Conservation (phyloP, 2,888 invertebrate genomes). For the Netelia inedita region DNA sequence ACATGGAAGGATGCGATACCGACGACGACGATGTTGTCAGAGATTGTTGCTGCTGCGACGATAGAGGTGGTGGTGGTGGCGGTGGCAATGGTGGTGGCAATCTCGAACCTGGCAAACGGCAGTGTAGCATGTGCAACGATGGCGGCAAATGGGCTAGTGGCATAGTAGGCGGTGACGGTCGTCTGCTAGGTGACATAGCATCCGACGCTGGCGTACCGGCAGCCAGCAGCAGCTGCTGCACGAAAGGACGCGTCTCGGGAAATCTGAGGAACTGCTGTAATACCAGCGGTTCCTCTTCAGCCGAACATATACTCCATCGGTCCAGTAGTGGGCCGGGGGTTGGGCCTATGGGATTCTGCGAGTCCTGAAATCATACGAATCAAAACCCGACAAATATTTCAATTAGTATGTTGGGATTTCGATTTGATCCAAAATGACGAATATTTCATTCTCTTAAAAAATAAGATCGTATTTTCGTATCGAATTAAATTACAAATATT, state of each 20-base stretch:
- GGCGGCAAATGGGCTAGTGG: slow-evolving; percentile 84
- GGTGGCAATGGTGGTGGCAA: slow-evolving; percentile 84
- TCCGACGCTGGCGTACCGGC: slow-evolving; percentile 86
- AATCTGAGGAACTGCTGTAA: slow-evolving; percentile 96
- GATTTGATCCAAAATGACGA: slow-evolving; percentile 8
- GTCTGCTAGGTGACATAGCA: slow-evolving; percentile 90
- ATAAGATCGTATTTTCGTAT: too few relatives aligned
- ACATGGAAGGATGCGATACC: slow-evolving; percentile 85
- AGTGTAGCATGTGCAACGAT: slow-evolving; percentile 82
- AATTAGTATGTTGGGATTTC: neutral
- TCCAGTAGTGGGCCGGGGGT: slow-evolving; percentile 89
- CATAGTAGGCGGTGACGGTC: slow-evolving; percentile 88
- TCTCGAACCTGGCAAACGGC: slow-evolving; percentile 84
- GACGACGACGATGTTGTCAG: slow-evolving; percentile 76
- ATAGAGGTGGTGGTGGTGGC: slow-evolving; percentile 78
- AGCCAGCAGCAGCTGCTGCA: slow-evolving; percentile 88
- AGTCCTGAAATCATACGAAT: slow-evolving; percentile 89
- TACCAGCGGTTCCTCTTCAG: slow-evolving; percentile 96
- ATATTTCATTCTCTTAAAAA: neutral
- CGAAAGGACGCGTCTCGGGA: slow-evolving; percentile 94
- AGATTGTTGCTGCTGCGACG: slow-evolving; percentile 79
- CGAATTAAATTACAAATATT: too few relatives aligned
- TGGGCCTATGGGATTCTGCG: slow-evolving; percentile 86
- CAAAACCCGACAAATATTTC: slow-evolving; percentile 73
- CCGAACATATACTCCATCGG: slow-evolving; percentile 95